These are phyloP conservation scores for Cyanistes caeruleus DNA, from an alignment of 2,113 vertebrate species.

Conservation along the genomic window DNA sequence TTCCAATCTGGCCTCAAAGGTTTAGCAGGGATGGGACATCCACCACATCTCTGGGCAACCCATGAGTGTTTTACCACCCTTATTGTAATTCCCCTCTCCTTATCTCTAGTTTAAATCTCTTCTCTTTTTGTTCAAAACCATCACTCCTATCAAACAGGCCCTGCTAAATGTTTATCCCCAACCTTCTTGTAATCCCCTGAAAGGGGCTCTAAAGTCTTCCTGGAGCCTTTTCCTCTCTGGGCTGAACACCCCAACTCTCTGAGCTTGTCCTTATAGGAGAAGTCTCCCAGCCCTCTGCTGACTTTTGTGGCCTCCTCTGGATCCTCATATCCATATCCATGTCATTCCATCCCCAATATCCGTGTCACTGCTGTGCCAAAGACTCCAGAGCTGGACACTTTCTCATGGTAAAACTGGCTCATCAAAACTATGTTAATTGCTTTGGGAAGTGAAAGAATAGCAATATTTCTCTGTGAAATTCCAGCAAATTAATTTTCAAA, in stretches of 20 bases:
- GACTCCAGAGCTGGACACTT: background rate
- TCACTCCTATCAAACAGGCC: rapidly evolving
- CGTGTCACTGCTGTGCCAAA: background rate
- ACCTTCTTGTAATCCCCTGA: rapidly evolving
- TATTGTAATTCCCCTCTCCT: background rate
- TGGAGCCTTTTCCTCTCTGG: background rate
- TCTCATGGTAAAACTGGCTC: background rate
- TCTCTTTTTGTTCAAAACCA: background rate
- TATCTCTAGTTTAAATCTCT: background rate
- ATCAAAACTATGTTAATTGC: constrained; percentile 29
- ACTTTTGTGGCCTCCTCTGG: background rate
- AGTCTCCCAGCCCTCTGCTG: background rate
- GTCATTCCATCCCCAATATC: no score
- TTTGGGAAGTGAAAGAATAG: constrained; percentile 8
- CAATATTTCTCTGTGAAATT: constrained; percentile 37
- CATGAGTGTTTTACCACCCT: background rate
- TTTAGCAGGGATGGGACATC: background rate
- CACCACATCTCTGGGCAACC: background rate
- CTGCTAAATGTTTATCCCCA: background rate
- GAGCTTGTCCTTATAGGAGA: rapidly evolving
- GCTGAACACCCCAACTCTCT: background rate
- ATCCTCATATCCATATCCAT: no score
- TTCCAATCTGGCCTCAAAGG: background rate
- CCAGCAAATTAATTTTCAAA: constrained; percentile 47
- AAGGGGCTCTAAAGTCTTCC: background rate